A percentile compares a stretch with the other conserved stretches of the same genome.
Conservation (phyloP, 2,113 vertebrate genomes). For the Psittacula cyanocephala region DNA sequence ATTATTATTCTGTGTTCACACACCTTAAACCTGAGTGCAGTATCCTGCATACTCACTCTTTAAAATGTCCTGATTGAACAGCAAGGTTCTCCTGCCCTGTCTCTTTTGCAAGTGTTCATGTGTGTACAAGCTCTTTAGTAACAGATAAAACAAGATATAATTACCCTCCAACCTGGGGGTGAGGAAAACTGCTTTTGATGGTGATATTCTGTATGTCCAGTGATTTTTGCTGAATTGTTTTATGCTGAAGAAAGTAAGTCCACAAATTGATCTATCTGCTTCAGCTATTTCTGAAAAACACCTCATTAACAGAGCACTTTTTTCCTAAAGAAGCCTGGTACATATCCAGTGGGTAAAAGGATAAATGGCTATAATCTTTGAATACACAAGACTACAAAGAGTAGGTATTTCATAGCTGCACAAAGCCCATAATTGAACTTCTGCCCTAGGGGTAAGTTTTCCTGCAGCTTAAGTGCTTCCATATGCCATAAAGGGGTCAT, state of each 20-base stretch:
- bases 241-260: not conserved
- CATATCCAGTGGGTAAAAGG: not conserved
- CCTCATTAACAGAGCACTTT: constrained; percentile 3
- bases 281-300: not conserved
- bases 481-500: not conserved
- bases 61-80: not conserved
- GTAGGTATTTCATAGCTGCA: constrained; percentile 16
- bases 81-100: not conserved
- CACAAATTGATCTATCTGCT: not conserved
- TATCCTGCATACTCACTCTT: not conserved
- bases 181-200: not conserved
- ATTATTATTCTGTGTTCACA: not conserved
- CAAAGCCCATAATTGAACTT: constrained; percentile 58
- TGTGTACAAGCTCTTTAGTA: not conserved
- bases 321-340: not conserved
- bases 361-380: constrained; percentile 26
- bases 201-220: not conserved
- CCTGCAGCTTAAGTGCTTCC: constrained; percentile 32
- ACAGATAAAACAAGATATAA: not conserved
- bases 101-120: not conserved
- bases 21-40: not conserved
- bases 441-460: constrained; percentile 49
- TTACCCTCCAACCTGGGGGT: not conserved
- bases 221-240: not conserved
- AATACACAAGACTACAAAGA: constrained; percentile 8